Percentiles rank a stretch among this genome's conserved stretches.
phyloP scores from a whole-genome alignment of 2,888 invertebrate species.

The Halocaridina rubra region DNA sequence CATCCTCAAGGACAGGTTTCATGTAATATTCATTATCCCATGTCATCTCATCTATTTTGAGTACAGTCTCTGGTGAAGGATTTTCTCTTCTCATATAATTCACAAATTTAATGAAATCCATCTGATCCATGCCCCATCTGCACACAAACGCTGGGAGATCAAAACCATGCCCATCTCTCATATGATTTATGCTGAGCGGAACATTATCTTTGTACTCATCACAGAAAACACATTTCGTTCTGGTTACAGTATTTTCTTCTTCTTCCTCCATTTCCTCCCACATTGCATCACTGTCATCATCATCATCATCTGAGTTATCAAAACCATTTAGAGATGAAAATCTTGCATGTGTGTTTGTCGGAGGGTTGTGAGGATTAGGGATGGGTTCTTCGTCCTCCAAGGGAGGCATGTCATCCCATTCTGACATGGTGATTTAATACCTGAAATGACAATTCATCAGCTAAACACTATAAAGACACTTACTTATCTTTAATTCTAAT shows the following conservation, averaged over 20 bases:
- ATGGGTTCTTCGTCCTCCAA: slow-evolving; percentile 25
- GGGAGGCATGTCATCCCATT: slow-evolving; percentile 23
- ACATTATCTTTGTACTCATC: not conserved
- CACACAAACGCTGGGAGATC: slow-evolving; percentile 33
- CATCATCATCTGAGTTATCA: slow-evolving; percentile 24
- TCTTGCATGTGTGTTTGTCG: too few species aligned
- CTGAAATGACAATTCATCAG: too few species aligned
- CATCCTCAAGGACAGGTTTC: slow-evolving; percentile 78
- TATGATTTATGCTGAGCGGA: slow-evolving; percentile 15
- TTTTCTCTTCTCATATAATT: slow-evolving; percentile 51
- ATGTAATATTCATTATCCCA: slow-evolving; percentile 85
- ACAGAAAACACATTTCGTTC: slow-evolving; percentile 47
- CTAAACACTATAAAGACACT: too few species aligned
- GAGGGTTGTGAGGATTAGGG: not conserved
- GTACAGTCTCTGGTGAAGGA: slow-evolving; percentile 39
- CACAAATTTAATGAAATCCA: slow-evolving; percentile 57
- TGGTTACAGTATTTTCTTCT: not conserved
- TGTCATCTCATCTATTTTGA: slow-evolving; percentile 72
- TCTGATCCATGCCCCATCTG: slow-evolving; percentile 44
- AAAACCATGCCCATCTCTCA: slow-evolving; percentile 40
- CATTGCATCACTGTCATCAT: slow-evolving; percentile 26
- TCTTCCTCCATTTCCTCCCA: slow-evolving; percentile 42
- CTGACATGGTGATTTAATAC: not conserved
- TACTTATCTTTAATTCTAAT: too few species aligned
- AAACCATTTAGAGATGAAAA: not conserved